These are phyloP conservation scores for Helicoverpa assulta DNA, from an alignment of 2,888 invertebrate genomes.

Conservation along the genomic window DNA sequence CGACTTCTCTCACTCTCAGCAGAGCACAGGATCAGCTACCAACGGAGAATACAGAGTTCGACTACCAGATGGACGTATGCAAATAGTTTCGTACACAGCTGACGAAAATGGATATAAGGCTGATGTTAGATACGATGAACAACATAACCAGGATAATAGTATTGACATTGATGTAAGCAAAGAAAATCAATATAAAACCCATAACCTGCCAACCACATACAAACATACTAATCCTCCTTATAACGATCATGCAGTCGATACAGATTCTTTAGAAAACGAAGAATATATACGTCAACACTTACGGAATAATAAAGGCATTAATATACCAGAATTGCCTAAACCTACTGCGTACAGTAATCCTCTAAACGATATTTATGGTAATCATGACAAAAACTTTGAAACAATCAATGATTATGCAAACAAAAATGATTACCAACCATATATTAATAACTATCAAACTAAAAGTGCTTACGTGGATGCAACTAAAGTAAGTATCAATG, in stretches of 20 bases:
- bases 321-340: neutral
- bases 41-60: constrained; percentile 92
- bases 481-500: constrained; percentile 34
- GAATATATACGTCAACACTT: constrained; percentile 54
- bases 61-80: constrained; percentile 92
- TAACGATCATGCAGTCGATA: constrained; percentile 39
- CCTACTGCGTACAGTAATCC: neutral
- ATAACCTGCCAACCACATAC: constrained; percentile 37
- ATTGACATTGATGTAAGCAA: constrained; percentile 58
- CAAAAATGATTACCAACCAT: constrained; percentile 15
- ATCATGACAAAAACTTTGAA: constrained; percentile 8
- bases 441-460: constrained; percentile 19
- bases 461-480: constrained; percentile 42
- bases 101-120: constrained; percentile 92
- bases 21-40: constrained; percentile 91
- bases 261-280: constrained; percentile 54
- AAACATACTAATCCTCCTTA: constrained; percentile 11
- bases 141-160: constrained; percentile 66
- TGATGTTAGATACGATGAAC: constrained; percentile 91
- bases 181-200: constrained; percentile 36
- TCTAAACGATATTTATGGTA: neutral
- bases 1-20: constrained; percentile 92
- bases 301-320: constrained; percentile 17
- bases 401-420: constrained; percentile 20
- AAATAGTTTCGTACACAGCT: constrained; percentile 92